A percentile compares a stretch with the other conserved stretches of the same genome.
These are phyloP conservation scores for Pseudorhiza aurosa DNA, from an alignment of 30 jellyfish, hydroid and myxozoan genomes.

Conservation along the genomic window DNA sequence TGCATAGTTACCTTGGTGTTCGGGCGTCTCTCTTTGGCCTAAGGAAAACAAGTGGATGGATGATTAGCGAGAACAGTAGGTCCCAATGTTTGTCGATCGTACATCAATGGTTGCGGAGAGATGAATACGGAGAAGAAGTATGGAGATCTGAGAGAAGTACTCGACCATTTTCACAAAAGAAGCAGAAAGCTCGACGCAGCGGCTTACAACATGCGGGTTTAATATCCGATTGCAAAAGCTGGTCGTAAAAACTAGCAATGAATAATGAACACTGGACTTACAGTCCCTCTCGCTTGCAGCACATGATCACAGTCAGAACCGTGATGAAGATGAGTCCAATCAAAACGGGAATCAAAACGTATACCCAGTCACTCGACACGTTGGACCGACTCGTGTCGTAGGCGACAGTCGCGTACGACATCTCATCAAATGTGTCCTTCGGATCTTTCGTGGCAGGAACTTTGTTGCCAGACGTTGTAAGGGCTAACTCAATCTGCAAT, in stretches of 20 bases:
- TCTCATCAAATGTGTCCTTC: constrained; percentile 19
- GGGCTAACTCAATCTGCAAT: constrained; percentile 43
- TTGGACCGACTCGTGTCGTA: constrained; percentile 33
- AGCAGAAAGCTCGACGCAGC: too few species aligned
- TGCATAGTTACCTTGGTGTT: constrained; percentile 75
- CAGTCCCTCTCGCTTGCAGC: constrained; percentile 82
- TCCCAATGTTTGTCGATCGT: too few species aligned
- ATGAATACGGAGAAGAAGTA: too few species aligned
- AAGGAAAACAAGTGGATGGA: background rate
- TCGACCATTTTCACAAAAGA: too few species aligned
- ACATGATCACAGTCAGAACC: constrained; percentile 59
- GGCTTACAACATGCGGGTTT: too few species aligned
- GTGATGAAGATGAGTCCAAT: constrained; percentile 59
- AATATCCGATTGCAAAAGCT: too few species aligned
- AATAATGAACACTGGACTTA: too few species aligned
- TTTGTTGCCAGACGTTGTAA: constrained; percentile 48
- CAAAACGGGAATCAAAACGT: constrained; percentile 45
- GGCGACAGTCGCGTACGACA: constrained; percentile 30
- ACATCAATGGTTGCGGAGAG: too few species aligned
- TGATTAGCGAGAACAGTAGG: too few species aligned
- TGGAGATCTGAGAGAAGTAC: too few species aligned
- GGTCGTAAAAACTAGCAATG: too few species aligned
- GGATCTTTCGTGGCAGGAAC: constrained; percentile 31
- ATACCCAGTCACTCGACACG: constrained; percentile 38
- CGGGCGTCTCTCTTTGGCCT: constrained; percentile 53